Conservation (phyloP, 2,797 vertebrate genomes). For the Centropyge bicolor region DNA sequence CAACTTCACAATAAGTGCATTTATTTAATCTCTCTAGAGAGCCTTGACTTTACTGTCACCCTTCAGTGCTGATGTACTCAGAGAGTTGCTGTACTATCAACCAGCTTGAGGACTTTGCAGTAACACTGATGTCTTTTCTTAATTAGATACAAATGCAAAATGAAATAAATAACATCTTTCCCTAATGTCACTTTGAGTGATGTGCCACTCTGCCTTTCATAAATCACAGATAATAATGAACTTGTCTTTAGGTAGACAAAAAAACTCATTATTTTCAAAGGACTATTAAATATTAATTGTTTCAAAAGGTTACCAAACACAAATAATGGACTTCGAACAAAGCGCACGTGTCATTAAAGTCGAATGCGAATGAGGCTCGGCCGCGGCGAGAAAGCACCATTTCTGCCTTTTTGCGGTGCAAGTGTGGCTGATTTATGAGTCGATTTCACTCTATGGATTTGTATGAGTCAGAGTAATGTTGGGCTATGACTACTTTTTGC, state of each 20-base stretch:
- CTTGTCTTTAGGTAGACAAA: not conserved
- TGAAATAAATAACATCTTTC: not conserved
- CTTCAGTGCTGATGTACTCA: not conserved
- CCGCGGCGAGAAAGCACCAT: not conserved
- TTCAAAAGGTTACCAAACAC: not conserved
- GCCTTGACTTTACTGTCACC: not conserved
- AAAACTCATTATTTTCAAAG: not conserved
- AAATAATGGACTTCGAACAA: not conserved
- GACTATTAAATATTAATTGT: not conserved
- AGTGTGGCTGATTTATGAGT: slow-evolving; percentile 23
- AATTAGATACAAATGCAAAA: not conserved
- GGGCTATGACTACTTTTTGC: slow-evolving; percentile 27
- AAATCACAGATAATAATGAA: not conserved
- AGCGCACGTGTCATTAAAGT: not conserved
- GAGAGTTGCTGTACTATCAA: not conserved
- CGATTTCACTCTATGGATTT: slow-evolving; percentile 16
- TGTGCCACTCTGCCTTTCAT: not conserved
- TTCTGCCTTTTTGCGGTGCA: slow-evolving; percentile 6
- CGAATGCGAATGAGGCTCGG: not conserved
- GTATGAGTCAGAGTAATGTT: slow-evolving; percentile 15
- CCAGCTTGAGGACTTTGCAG: not conserved
- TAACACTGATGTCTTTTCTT: not conserved
- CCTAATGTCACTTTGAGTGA: not conserved
- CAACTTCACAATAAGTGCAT: not conserved
- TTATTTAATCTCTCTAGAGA: not conserved